Evolutionary conservation across 2,797 vertebrate species (phyloP).

Genomic region (Sebastes itinus): DNA sequence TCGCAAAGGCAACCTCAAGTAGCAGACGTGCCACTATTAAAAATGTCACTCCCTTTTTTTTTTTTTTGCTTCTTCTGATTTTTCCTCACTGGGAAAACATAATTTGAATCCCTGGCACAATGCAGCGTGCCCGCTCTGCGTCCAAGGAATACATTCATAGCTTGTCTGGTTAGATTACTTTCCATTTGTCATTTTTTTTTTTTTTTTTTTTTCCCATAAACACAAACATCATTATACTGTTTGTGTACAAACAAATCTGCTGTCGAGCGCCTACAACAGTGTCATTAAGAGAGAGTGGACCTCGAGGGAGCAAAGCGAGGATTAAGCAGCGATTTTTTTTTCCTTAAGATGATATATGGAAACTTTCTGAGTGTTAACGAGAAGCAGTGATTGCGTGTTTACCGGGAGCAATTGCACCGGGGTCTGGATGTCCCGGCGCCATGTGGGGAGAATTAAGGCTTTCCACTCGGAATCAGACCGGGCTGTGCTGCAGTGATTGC

Average conservation of each 20-base stretch:
- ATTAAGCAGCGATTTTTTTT: conserved; percentile 41
- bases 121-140: background rate
- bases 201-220: conserved; percentile 14
- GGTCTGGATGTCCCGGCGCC: conserved; percentile 48
- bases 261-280: conserved; percentile 18
- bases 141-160: conserved; percentile 3
- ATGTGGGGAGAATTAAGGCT: conserved; percentile 66
- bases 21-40: conserved; percentile 24
- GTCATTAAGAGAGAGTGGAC: conserved; percentile 28
- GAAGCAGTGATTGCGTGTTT: conserved; percentile 61
- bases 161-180: conserved; percentile 25
- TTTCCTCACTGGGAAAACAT: conserved; percentile 6
- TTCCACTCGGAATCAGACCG: conserved; percentile 55
- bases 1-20: background rate
- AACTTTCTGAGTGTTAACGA: conserved; percentile 59
- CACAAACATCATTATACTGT: conserved; percentile 29
- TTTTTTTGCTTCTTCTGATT: conserved; percentile 16
- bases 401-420: conserved; percentile 36
- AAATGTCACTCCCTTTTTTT: conserved; percentile 1
- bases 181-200: conserved; percentile 36
- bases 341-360: conserved; percentile 51
- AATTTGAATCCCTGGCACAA: conserved; percentile 8
- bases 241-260: conserved; percentile 59
- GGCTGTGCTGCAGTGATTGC: conserved; percentile 42
- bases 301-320: conserved; percentile 24